Conservation (phyloP, 2,888 invertebrate species). For the Sphaerophoria taeniata region DNA sequence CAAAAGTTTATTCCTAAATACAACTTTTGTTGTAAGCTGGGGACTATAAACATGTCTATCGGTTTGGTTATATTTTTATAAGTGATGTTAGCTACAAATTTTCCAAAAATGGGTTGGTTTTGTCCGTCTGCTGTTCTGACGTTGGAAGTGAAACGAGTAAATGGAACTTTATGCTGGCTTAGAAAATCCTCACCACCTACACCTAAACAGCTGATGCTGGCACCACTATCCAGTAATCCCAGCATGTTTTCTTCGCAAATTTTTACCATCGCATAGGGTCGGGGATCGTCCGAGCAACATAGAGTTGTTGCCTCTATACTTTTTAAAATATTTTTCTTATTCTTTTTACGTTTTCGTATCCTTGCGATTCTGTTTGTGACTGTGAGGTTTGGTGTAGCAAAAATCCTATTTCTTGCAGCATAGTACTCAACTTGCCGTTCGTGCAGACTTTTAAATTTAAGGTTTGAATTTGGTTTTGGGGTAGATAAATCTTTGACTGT, state of each 20-base stretch:
- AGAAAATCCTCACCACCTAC: background rate
- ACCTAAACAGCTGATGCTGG: background rate
- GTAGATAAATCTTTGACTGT: background rate
- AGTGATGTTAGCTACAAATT: background rate
- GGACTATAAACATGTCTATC: slow-evolving; percentile 25
- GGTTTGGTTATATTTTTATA: background rate
- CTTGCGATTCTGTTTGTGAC: background rate
- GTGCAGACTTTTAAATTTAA: background rate
- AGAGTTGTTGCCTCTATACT: background rate
- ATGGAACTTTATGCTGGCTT: background rate
- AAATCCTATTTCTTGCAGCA: background rate
- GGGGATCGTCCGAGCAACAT: background rate
- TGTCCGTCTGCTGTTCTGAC: background rate
- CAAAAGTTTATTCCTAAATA: slow-evolving; percentile 33
- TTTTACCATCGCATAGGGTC: background rate
- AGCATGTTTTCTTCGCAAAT: background rate
- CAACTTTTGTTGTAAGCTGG: slow-evolving; percentile 49
- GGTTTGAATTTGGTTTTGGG: background rate
- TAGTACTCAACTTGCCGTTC: background rate
- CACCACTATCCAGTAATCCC: background rate
- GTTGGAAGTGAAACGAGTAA: background rate
- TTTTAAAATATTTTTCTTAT: background rate
- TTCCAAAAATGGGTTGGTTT: background rate
- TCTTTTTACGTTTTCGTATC: slow-evolving; percentile 1
- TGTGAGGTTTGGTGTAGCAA: background rate